Evolutionary conservation across 1,140 invertebrate genomes (phyloP), one percentile per base, ranked within the genome.

Genomic region (Lepidurus couesii): DNA sequence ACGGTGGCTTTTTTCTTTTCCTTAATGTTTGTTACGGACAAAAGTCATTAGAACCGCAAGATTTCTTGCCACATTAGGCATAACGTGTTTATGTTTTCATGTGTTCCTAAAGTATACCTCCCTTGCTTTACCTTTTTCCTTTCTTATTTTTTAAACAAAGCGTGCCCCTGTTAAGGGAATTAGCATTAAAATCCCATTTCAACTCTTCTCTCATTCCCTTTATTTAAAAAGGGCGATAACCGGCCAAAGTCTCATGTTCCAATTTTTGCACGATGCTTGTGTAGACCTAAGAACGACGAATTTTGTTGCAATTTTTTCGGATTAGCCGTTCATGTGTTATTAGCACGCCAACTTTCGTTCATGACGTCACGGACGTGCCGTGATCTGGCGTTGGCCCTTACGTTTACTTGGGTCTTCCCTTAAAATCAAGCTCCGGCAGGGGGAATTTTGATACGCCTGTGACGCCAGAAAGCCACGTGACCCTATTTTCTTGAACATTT

Each of bases 61-160:
- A 65, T 65, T 65, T 65, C 53, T 65, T 65, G 53, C 53, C 53
- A 65, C 53, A 65, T 65, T 65, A 65, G 53, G 13, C 53, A 65
- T 65, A 65, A 65, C 53, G 53, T 65, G 53, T 65, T 65, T 65
- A 65, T 65, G 13, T 21, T 13, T 65, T 65, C 21, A 7, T 13
- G 53, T n/a, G 53, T 21, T 21, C 47, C 47, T 65, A n/a, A n/a
- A n/a, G 8, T 13, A 13, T 13, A 13, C 53, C 53, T 65, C 53
- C 13, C n/a, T 65, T 65, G 8, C 13, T 21, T 65, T 65, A 7
- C n/a, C 53, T 21, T 13, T 65, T 7, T 65, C 53, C 53, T 21
- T 34, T 34, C 34, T 34, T 34, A 34, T 34, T 34, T 34, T 34
- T 34, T 34, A 34, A 34, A 34, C 9, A 16, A 65, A 9, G 53